Percentiles rank a stretch among this genome's conserved stretches.
phyloP scores from a whole-genome alignment of 2,113 vertebrate species.

The Tringa solitaria region DNA sequence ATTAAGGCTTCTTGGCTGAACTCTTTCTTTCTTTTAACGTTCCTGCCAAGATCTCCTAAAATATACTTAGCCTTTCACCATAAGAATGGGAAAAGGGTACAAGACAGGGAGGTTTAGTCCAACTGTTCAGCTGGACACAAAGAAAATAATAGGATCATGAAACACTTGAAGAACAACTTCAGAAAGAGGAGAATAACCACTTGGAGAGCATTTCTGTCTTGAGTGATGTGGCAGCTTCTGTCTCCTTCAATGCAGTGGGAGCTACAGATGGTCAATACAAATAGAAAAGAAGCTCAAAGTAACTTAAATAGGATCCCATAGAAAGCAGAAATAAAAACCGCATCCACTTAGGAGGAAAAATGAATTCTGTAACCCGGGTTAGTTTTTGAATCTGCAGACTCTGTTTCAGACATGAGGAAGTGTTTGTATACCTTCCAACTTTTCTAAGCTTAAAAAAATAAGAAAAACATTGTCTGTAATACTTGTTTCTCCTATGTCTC shows the following conservation, averaged over 20 bases:
- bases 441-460: not conserved
- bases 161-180: not conserved
- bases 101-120: not conserved
- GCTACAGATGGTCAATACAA: not conserved
- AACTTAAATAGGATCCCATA: not conserved
- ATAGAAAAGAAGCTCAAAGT: not conserved
- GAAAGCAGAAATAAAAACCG: not conserved
- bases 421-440: not conserved
- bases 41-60: not conserved
- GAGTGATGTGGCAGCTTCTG: not conserved
- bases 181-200: not conserved
- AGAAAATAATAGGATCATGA: not conserved
- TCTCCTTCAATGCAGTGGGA: not conserved
- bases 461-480: accelerated
- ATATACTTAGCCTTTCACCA: not conserved
- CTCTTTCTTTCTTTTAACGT: not conserved
- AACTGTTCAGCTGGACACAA: not conserved
- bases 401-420: not conserved
- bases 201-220: not conserved
- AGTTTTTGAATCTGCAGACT: not conserved
- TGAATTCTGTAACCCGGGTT: not conserved
- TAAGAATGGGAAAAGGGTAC: not conserved
- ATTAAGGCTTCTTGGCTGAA: not conserved
- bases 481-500: not conserved
- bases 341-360: not conserved